Conservation (phyloP, 2,113 vertebrate species). For the Lepisosteus osseus region DNA sequence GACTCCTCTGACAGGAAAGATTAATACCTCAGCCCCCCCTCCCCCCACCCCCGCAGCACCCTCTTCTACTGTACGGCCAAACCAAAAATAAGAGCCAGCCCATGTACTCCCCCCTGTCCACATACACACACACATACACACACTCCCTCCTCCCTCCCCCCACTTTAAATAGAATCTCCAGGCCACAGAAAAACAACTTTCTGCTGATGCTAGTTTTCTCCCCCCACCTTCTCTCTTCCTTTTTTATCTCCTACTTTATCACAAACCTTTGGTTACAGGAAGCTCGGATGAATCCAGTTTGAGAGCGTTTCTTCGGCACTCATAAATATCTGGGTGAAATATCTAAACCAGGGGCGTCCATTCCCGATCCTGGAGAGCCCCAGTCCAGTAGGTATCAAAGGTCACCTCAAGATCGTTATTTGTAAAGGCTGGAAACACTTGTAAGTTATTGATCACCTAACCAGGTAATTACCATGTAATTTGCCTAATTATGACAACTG, state of each 20-base stretch:
- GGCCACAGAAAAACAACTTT: constrained; percentile 82
- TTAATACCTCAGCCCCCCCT: constrained; percentile 82
- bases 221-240: constrained; percentile 39
- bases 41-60: constrained; percentile 41
- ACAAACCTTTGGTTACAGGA: constrained; percentile 42
- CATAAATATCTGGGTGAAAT: too few species aligned
- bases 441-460: too few species aligned
- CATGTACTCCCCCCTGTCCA: constrained; percentile 16
- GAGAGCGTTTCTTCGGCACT: constrained; percentile 18
- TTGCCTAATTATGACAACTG: too few species aligned
- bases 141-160: constrained; percentile 23
- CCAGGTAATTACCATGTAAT: too few species aligned
- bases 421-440: too few species aligned
- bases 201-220: constrained; percentile 77
- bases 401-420: too few species aligned
- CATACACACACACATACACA: constrained; percentile 15
- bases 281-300: constrained; percentile 33
- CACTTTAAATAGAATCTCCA: constrained; percentile 78
- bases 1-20: constrained; percentile 95
- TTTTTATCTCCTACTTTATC: constrained; percentile 39
- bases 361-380: too few species aligned
- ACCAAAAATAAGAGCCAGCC: constrained; percentile 23
- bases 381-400: too few species aligned
- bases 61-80: constrained; percentile 31
- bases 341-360: too few species aligned